Conservation (phyloP, 1,140 invertebrate species). For the Lepeophtheirus salmonis region DNA sequence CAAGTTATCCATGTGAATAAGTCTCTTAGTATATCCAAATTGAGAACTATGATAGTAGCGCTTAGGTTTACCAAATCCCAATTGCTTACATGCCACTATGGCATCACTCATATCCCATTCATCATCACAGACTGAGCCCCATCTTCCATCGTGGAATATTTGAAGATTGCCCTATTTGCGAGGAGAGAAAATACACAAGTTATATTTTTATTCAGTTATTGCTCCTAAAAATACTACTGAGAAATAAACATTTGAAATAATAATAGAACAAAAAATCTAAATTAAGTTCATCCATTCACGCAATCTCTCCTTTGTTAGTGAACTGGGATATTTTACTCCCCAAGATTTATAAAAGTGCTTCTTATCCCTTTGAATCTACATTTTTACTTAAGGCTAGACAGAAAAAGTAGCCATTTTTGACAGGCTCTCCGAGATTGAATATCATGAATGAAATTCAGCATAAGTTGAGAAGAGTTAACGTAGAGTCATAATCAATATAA, state of each 20-base stretch:
- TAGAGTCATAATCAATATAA: too few relatives aligned
- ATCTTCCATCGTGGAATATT: slow-evolving; percentile 57
- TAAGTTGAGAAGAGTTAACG: too few relatives aligned
- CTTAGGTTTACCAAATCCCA: slow-evolving; percentile 39
- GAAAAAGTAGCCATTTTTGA: too few relatives aligned
- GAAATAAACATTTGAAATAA: neutral
- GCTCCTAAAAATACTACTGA: too few relatives aligned
- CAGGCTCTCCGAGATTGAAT: too few relatives aligned
- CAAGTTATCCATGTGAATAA: slow-evolving; percentile 75
- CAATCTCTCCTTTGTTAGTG: neutral
- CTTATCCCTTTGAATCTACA: too few relatives aligned
- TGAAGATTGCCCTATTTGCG: slow-evolving; percentile 80
- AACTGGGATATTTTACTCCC: too few relatives aligned
- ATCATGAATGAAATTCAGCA: too few relatives aligned
- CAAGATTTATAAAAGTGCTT: too few relatives aligned
- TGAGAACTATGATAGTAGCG: slow-evolving; percentile 43
- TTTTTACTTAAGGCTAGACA: too few relatives aligned
- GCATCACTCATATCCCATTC: slow-evolving; percentile 70
- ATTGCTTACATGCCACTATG: slow-evolving; percentile 53
- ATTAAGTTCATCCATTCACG: too few relatives aligned
- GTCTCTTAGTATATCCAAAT: slow-evolving; percentile 17
- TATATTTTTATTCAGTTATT: neutral
- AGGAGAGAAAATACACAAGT: slow-evolving; percentile 19
- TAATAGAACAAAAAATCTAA: slow-evolving; percentile 12
- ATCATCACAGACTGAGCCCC: slow-evolving; percentile 79